Evolutionary conservation across 2,113 vertebrate species (phyloP), one percentile per base, ranked within the genome.

Genomic region (Corythornis cristatus): DNA sequence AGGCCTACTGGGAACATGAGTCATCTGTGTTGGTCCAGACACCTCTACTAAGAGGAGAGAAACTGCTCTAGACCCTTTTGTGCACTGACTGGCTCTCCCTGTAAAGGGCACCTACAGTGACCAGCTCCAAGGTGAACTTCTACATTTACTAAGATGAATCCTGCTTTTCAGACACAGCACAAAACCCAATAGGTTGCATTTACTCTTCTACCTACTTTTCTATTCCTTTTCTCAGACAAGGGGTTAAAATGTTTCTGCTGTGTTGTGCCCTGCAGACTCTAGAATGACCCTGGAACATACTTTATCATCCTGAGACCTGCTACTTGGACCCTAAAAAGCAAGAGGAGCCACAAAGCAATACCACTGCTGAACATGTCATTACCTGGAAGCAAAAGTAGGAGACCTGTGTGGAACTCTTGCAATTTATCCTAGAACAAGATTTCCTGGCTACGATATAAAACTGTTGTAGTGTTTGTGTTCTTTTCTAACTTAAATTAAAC

Each of bases 21-120:
- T 21, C 0, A 0, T 15, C 50, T 45, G 29, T 86, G 31, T 11
- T 86, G 14, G 14, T 71, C 48, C 43, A 54, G 56, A 13, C 4
- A 31, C 10, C 7, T 78, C 45, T 72, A 48, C 53, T 1, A 67
- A 51, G 31, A 89, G 42, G 11, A 66, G 40, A 12, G 2, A 6
- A 79, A 46, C 15, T 70, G 17, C 51, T 48, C 53, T 29, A 8
- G 2, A 20, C 40, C 35, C 35, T 13, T n/a, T 45, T 58, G 25
- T 23, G 28, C 15, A 14, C 31, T 64, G 35, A 22, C 21, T 67
- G 0, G 0, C 35, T 64, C 53, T 31, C 60, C 0, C 21, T 16
- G 3, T 48, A 40, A 23, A 67, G n/a, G 6, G 8, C 4, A 79
- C 26, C 5, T 12, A 5, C 26, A 23, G 29, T 0, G 0, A 42